Base-by-base conservation (phyloP, 2,888 invertebrate species). In the Plagiodera versicolora region DNA sequence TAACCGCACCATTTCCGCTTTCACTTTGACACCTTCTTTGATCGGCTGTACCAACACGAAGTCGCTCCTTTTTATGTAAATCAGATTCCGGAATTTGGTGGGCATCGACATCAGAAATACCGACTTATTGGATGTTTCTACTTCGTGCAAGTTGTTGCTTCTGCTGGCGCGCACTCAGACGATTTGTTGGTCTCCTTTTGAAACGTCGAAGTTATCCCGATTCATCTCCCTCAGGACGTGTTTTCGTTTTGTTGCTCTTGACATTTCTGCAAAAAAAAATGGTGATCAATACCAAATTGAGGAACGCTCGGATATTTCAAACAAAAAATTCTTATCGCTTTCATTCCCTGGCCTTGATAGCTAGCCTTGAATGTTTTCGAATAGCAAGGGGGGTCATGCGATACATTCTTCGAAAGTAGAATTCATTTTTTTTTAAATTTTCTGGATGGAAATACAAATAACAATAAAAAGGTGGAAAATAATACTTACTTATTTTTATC, bases 131-230 rank as follows among this genome's bases (percentile, higher is more conserved):
- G 86, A 75, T 45, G 86, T 84, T 69, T 86, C 83, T 0, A 94
- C 94, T 85, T 94, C 92, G 78, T 95, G 95, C 56, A 98, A 84
- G 82, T 98, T 96, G 79, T 97, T 98, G 39, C 98, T 98, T 70
- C 89, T 86, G 61, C 92, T 88, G 72, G 85, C 86, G 6, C 90
- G 66, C 35, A 95, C 86, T 80, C 87, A 85, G 0, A 94, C 95
- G 54, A 96, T 88, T 72, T 85, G 85, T 78, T 94, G 92, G 50
- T 86, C 84, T 24, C 86, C 87, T 54, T 85, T 86, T 1, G 95
- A 94, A n/a, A 90, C 77, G 16, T 87, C 86, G 69, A 85, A 89
- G 68, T 92, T 89, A 73, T 92, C 90, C 78, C 88, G 86, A 35
- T 88, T 80, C 58, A 91, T 86, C 79, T 93, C 90, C 71, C 89